Evolutionary conservation across 2,797 vertebrate species (phyloP).

Genomic region (Setipinna tenuifilis): DNA sequence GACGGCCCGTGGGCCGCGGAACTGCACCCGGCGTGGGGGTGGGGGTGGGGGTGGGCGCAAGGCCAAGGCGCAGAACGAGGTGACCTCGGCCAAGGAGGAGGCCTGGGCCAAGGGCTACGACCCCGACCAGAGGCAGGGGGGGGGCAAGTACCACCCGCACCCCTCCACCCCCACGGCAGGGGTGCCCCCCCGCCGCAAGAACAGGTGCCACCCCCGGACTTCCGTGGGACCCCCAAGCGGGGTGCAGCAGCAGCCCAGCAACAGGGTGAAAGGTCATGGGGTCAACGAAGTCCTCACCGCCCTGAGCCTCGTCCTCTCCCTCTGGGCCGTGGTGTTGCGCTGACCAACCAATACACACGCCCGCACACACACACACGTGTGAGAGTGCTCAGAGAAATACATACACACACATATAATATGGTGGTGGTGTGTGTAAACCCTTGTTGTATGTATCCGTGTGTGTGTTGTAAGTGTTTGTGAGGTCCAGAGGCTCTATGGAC

Average conservation of each 20-base stretch:
- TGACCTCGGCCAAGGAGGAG: slow-evolving; percentile 69
- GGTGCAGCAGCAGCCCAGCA: slow-evolving; percentile 85
- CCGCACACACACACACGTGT: slow-evolving; percentile 63
- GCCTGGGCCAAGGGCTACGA: slow-evolving; percentile 78
- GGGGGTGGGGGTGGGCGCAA: slow-evolving; percentile 63
- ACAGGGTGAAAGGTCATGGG: slow-evolving; percentile 61
- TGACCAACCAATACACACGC: slow-evolving; percentile 69
- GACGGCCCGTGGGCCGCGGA: slow-evolving; percentile 76
- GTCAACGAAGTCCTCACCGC: slow-evolving; percentile 55
- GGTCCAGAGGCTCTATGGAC: neutral
- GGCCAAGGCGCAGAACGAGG: slow-evolving; percentile 80
- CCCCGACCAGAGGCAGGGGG: slow-evolving; percentile 66
- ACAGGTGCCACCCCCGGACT: slow-evolving; percentile 91
- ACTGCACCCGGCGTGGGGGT: slow-evolving; percentile 84
- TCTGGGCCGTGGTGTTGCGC: slow-evolving; percentile 79
- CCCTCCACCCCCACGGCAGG: slow-evolving; percentile 60
- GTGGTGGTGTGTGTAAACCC: slow-evolving; percentile 53
- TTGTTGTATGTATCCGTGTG: slow-evolving; percentile 57
- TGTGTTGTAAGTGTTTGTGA: neutral
- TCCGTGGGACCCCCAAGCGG: slow-evolving; percentile 88
- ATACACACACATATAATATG: slow-evolving; percentile 55
- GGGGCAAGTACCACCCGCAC: slow-evolving; percentile 80
- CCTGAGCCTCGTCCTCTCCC: slow-evolving; percentile 77
- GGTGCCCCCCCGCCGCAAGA: slow-evolving; percentile 78
- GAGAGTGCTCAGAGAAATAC: slow-evolving; percentile 48